Conservation (phyloP, 2,113 vertebrate genomes). For the Dicaeum eximium region DNA sequence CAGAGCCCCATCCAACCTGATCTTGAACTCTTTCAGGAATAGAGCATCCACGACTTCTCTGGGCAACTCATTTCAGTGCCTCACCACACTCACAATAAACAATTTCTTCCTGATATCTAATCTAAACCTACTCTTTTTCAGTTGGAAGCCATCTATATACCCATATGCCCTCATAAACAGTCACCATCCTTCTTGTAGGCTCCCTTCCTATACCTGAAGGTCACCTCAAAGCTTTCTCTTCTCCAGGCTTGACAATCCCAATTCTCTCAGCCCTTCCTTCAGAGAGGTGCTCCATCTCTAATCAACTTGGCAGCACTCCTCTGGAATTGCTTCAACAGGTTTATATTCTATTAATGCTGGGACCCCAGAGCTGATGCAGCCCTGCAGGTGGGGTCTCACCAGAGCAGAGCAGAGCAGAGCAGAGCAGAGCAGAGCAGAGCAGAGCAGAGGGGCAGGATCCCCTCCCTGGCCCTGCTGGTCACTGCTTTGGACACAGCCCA, state of each 20-base stretch:
- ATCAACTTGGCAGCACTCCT: not conserved
- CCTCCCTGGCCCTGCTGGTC: not conserved
- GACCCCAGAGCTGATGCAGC: not conserved
- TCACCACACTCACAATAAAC: not conserved
- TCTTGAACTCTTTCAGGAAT: not conserved
- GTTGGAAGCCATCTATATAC: not conserved
- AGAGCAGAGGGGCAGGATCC: not conserved
- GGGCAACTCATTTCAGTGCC: not conserved
- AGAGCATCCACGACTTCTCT: not conserved
- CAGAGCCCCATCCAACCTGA: not conserved
- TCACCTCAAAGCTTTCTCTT: accelerated
- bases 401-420: not conserved
- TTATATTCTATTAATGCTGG: not conserved
- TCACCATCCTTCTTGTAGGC: not conserved
- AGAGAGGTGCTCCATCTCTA: not conserved
- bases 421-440: too few species aligned
- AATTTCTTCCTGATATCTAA: not conserved
- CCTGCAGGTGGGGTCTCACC: accelerated
- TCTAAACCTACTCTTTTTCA: not conserved
- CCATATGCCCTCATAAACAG: not conserved
- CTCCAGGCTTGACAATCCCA: not conserved
- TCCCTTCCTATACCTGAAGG: not conserved
- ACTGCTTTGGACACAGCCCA: not conserved
- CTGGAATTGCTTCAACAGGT: not conserved
- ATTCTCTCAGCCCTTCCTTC: not conserved